Conservation (phyloP, 92 coral and sea anemone genomes). For the Chrysogorgia sp. region DNA sequence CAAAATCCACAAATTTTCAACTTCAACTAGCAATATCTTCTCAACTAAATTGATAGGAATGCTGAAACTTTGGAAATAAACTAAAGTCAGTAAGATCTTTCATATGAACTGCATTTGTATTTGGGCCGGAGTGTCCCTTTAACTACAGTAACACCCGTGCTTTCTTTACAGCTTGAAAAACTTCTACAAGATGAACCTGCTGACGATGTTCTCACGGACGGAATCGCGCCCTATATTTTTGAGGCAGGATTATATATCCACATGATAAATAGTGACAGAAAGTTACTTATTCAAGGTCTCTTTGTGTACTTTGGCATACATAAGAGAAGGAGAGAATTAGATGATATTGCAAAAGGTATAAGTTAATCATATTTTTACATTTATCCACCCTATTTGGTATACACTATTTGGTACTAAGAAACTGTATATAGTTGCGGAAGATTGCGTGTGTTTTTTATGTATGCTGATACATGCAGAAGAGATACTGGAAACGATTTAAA, state of each 20-base stretch:
- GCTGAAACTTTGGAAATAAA: too few relatives aligned
- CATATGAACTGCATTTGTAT: too few relatives aligned
- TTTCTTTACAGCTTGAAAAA: slow-evolving; percentile 45
- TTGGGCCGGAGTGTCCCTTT: too few relatives aligned
- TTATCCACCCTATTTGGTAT: too few relatives aligned
- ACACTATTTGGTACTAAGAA: too few relatives aligned
- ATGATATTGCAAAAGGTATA: slow-evolving; percentile 63
- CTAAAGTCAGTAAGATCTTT: too few relatives aligned
- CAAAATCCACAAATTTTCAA: too few relatives aligned
- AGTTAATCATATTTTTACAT: not conserved
- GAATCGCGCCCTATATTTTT: slow-evolving; percentile 46
- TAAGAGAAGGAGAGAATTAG: slow-evolving; percentile 58
- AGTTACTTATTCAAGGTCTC: slow-evolving; percentile 55
- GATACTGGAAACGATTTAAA: too few relatives aligned
- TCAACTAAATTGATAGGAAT: too few relatives aligned
- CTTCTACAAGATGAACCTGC: slow-evolving; percentile 37
- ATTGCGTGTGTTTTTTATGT: not conserved
- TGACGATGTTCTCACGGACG: slow-evolving; percentile 29
- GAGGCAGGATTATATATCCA: slow-evolving; percentile 58
- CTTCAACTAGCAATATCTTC: too few relatives aligned
- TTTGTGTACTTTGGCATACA: slow-evolving; percentile 61
- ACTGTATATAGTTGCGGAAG: slow-evolving; percentile 1
- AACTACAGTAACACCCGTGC: not conserved
- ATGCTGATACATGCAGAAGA: too few relatives aligned
- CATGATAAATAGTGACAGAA: slow-evolving; percentile 33